Conservation (phyloP, 53 echinoderm and acorn worm genomes). For the Paracentrotus lividus region DNA sequence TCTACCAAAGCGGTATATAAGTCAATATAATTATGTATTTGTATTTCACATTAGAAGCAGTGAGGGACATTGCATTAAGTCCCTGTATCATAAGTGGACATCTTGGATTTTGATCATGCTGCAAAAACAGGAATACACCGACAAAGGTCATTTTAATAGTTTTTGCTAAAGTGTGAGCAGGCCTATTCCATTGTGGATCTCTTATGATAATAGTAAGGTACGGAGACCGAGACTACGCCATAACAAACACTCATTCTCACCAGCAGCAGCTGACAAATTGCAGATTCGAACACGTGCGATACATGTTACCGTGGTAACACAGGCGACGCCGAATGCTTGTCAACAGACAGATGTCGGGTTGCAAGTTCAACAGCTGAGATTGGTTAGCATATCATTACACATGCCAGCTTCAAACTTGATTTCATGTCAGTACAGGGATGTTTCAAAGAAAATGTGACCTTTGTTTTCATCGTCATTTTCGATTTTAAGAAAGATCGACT, state of each 20-base stretch:
- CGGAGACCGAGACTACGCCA: not conserved
- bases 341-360: not conserved
- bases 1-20: not conserved
- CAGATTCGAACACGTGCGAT: constrained; percentile 12
- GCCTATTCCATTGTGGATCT: too few relatives aligned
- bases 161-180: too few relatives aligned
- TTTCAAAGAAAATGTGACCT: not conserved
- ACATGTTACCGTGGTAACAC: not conserved
- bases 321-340: constrained; percentile 4
- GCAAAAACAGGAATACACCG: too few relatives aligned
- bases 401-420: not conserved
- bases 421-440: not conserved
- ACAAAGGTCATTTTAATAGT: too few relatives aligned
- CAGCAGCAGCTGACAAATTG: not conserved
- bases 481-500: not conserved
- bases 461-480: too few relatives aligned
- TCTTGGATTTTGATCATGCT: too few relatives aligned
- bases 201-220: not conserved
- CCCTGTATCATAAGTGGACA: too few relatives aligned
- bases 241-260: not conserved
- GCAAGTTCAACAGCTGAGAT: constrained; percentile 19
- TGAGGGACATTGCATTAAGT: not conserved
- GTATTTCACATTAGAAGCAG: not conserved
- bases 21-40: not conserved
- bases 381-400: not conserved